Percentiles rank a stretch among this genome's conserved stretches.
Evolutionary conservation across 2,797 vertebrate genomes (phyloP).

Genomic region (Stomatorhinus walkeri): DNA sequence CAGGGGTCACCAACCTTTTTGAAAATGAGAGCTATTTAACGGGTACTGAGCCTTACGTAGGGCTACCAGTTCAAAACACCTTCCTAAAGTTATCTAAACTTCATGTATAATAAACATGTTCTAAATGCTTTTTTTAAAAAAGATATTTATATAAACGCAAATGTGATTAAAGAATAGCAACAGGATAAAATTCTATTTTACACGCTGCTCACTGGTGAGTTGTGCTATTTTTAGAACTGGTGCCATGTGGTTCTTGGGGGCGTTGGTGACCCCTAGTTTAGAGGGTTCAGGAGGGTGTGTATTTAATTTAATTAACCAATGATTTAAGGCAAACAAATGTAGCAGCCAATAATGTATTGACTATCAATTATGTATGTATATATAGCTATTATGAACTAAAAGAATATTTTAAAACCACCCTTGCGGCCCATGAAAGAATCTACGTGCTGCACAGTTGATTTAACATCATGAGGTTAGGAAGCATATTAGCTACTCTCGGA

Average conservation of each 20-base stretch:
- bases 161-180: too few species aligned
- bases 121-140: too few species aligned
- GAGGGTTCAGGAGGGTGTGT: neutral
- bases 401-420: neutral
- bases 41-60: too few species aligned
- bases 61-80: too few species aligned
- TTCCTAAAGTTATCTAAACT: too few species aligned
- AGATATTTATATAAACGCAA: too few species aligned
- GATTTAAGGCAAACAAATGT: neutral
- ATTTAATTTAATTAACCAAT: neutral
- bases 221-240: too few species aligned
- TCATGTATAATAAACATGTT: too few species aligned
- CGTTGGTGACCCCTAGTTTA: neutral
- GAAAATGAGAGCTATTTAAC: too few species aligned
- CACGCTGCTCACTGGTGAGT: too few species aligned
- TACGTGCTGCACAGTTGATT: neutral
- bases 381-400: neutral
- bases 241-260: too few species aligned
- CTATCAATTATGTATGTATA: neutral
- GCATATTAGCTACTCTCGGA: neutral
- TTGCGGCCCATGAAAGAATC: neutral
- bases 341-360: neutral
- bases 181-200: too few species aligned
- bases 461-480: neutral
- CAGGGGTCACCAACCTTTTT: neutral